Conservation (phyloP, 2,888 invertebrate genomes). For the Diarsia rubi region DNA sequence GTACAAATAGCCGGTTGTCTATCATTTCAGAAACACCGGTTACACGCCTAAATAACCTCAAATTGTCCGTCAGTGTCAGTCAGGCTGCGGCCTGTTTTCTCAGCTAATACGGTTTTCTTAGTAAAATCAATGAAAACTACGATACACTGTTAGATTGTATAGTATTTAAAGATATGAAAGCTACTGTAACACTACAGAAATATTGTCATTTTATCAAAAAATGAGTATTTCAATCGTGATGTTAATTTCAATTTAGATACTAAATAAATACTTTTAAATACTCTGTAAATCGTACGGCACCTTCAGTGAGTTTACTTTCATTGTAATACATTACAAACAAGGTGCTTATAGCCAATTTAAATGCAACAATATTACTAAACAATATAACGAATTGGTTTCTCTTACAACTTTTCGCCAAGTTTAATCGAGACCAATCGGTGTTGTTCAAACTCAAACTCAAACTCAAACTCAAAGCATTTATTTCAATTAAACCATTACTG, state of each 20-base stretch:
- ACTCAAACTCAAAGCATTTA: too few species aligned
- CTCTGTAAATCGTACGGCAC: neutral
- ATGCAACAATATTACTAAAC: slow-evolving; percentile 17
- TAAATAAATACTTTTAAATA: neutral
- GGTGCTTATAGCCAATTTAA: slow-evolving; percentile 38
- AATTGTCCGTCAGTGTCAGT: slow-evolving; percentile 59
- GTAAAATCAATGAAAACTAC: slow-evolving; percentile 10
- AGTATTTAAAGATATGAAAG: neutral
- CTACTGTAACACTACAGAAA: neutral
- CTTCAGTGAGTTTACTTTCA: neutral
- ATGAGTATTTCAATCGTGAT: too few species aligned
- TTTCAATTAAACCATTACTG: too few species aligned
- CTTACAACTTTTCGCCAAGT: slow-evolving; percentile 33
- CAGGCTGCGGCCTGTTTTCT: neutral
- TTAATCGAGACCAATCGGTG: slow-evolving; percentile 32
- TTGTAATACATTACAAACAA: slow-evolving; percentile 1
- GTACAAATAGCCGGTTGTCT: slow-evolving; percentile 25
- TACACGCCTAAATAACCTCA: slow-evolving; percentile 47
- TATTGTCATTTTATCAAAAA: too few species aligned
- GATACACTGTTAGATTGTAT: neutral
- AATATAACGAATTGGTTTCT: slow-evolving; percentile 25
- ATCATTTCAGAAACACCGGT: slow-evolving; percentile 22
- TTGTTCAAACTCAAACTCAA: too few species aligned
- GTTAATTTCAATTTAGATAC: too few species aligned
- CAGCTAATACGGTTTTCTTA: neutral